These are phyloP conservation scores for Gortyna flavago DNA, from an alignment of 2,888 invertebrate genomes.

Conservation along the genomic window DNA sequence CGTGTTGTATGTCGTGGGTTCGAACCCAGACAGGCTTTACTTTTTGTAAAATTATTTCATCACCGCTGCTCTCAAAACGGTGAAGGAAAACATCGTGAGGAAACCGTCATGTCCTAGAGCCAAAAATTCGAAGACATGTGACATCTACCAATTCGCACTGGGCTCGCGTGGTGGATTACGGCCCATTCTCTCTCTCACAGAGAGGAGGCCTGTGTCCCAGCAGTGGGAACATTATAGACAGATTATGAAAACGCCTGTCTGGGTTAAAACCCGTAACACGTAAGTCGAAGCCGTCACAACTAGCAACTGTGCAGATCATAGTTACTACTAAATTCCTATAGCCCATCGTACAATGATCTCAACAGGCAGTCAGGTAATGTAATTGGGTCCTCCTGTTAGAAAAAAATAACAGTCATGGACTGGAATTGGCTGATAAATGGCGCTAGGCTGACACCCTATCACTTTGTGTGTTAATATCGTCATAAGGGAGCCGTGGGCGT, in stretches of 20 bases:
- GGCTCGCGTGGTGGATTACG: no score
- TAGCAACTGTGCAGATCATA: background rate
- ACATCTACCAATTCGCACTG: no score
- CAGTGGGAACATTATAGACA: no score
- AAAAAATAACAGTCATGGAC: slow-evolving; percentile 32
- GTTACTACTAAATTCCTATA: background rate
- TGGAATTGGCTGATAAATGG: slow-evolving; percentile 54
- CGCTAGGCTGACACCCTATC: slow-evolving; percentile 40
- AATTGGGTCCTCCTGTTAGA: slow-evolving; percentile 41
- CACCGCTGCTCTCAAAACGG: no score
- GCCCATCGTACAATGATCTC: slow-evolving; percentile 25
- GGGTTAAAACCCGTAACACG: background rate
- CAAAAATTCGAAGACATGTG: no score
- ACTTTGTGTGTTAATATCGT: slow-evolving; percentile 59
- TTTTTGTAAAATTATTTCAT: no score
- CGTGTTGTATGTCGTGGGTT: no score
- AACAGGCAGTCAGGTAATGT: slow-evolving; percentile 13
- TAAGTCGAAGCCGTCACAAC: background rate
- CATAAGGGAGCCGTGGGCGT: slow-evolving; percentile 40
- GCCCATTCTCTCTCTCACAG: no score
- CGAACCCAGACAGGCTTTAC: no score
- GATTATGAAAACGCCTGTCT: background rate
- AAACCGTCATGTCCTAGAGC: no score
- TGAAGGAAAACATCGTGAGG: no score
- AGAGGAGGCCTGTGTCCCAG: no score